Evolutionary conservation across 2,888 invertebrate genomes (phyloP).

Genomic region (Agrochola lychnidis): DNA sequence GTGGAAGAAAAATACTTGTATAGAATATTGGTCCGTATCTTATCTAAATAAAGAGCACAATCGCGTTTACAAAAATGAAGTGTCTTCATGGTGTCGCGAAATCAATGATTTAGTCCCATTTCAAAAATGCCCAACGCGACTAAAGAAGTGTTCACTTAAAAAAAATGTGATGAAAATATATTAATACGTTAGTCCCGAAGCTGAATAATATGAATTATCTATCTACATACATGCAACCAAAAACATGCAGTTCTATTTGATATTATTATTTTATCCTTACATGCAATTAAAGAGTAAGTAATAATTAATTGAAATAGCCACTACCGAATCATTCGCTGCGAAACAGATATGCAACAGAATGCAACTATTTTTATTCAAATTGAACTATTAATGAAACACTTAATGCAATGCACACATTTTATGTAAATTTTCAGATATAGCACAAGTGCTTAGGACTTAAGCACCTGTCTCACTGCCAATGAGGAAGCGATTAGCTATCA

Average conservation of each 20-base stretch:
- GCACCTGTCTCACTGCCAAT: not conserved
- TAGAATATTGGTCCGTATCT: no score
- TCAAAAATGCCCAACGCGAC: no score
- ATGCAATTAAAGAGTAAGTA: not conserved
- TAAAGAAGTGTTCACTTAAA: no score
- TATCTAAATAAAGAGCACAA: no score
- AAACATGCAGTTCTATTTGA: constrained; percentile 14
- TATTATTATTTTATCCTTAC: not conserved
- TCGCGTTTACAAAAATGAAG: no score
- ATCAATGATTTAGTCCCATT: no score
- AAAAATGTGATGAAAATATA: not conserved
- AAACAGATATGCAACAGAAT: not conserved
- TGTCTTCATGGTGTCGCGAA: no score
- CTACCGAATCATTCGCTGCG: not conserved
- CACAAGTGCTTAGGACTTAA: not conserved
- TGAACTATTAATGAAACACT: constrained; percentile 7
- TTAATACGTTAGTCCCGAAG: not conserved
- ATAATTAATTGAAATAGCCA: not conserved
- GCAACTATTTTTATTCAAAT: not conserved
- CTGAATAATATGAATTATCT: not conserved
- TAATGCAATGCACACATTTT: constrained; percentile 15
- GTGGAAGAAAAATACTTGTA: no score
- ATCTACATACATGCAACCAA: constrained; percentile 2
- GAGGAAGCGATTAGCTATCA: not conserved
- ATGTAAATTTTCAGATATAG: not conserved